Evolutionary conservation across 2,888 invertebrate species (phyloP).

Genomic region (Acanthosoma haemorrhoidale): DNA sequence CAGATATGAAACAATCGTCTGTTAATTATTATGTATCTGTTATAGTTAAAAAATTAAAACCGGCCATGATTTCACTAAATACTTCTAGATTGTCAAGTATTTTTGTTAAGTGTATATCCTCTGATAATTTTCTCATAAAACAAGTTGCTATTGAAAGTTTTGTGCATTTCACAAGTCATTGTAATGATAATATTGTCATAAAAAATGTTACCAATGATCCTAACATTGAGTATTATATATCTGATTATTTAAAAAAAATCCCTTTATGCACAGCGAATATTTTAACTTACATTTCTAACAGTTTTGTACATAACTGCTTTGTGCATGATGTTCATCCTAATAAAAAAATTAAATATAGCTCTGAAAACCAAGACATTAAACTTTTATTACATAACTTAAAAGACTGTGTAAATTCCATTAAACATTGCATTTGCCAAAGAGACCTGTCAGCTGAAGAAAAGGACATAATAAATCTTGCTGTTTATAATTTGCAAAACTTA

Average conservation of each 20-base stretch:
- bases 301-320: not conserved
- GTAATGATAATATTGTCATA: not conserved
- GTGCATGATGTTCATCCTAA: not conserved
- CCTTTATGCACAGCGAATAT: not conserved
- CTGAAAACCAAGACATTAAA: not conserved
- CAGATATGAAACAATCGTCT: not conserved
- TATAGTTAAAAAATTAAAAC: not conserved
- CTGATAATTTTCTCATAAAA: not conserved
- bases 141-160: constrained; percentile 14
- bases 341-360: not conserved
- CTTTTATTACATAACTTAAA: not conserved
- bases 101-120: not conserved
- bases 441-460: not conserved
- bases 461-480: not conserved
- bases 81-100: not conserved
- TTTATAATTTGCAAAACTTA: too few species aligned
- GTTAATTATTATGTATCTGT: not conserved
- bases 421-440: not conserved
- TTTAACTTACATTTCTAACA: not conserved
- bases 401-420: not conserved
- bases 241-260: not conserved
- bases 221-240: not conserved
- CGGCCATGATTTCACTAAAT: not conserved
- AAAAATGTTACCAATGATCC: not conserved
- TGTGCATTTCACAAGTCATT: not conserved